Evolutionary conservation across 92 coral and sea anemone genomes (phyloP).

Genomic region (Diadumene lineata): DNA sequence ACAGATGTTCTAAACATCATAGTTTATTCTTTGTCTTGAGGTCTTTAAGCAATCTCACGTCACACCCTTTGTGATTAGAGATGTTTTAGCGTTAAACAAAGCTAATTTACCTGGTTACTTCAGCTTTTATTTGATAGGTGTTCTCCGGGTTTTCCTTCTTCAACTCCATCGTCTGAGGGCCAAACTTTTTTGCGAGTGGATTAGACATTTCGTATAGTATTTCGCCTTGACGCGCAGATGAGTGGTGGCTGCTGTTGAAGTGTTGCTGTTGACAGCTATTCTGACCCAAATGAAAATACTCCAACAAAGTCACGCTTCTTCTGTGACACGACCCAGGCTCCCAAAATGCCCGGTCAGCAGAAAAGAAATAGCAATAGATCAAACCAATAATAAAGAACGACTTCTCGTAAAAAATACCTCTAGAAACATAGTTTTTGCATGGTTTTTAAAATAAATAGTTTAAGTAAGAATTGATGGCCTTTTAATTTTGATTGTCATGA

Average conservation of each 20-base stretch:
- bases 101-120: constrained; percentile 68
- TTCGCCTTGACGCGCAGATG: constrained; percentile 43
- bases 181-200: constrained; percentile 50
- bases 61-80: constrained; percentile 24
- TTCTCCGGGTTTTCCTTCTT: constrained; percentile 80
- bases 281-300: constrained; percentile 41
- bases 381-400: not conserved
- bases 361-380: not conserved
- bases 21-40: constrained; percentile 6
- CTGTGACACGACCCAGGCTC: constrained; percentile 33
- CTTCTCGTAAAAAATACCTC: not conserved
- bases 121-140: constrained; percentile 66
- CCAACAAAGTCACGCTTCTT: constrained; percentile 29
- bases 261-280: constrained; percentile 39
- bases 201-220: constrained; percentile 50
- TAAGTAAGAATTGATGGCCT: not conserved
- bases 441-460: not conserved
- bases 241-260: constrained; percentile 12
- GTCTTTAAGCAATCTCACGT: constrained; percentile 1
- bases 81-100: constrained; percentile 6
- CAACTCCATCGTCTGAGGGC: constrained; percentile 71
- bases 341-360: not conserved
- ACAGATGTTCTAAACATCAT: constrained; percentile 41
- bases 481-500: not conserved
- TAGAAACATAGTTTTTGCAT: not conserved